phyloP scores from a whole-genome alignment of 2,888 invertebrate species.

The Sepioteuthis lessoniana region DNA sequence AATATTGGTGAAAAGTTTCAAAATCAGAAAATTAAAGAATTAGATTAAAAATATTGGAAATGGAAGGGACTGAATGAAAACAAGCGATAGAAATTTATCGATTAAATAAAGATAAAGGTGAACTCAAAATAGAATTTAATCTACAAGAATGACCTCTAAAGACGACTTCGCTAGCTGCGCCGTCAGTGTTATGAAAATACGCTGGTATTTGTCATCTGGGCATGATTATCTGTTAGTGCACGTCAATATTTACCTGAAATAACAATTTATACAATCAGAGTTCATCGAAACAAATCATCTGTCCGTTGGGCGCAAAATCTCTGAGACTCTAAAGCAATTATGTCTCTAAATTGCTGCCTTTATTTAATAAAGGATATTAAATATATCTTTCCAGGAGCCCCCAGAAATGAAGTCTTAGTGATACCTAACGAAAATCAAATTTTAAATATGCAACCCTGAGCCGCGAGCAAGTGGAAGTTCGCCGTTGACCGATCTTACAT shows the following conservation, averaged over 20 bases:
- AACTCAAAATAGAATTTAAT: too few relatives aligned
- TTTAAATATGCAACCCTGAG: not conserved
- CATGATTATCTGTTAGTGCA: not conserved
- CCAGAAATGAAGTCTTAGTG: not conserved
- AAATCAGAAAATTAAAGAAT: too few relatives aligned
- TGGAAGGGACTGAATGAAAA: too few relatives aligned
- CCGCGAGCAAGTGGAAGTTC: not conserved
- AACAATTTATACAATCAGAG: not conserved
- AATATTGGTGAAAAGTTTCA: too few relatives aligned
- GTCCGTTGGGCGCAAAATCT: not conserved
- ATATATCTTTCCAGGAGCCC: not conserved
- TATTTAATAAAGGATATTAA: not conserved
- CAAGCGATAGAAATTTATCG: too few relatives aligned
- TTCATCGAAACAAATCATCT: not conserved
- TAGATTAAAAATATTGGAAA: too few relatives aligned
- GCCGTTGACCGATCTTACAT: not conserved
- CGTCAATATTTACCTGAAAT: not conserved
- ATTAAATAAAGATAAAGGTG: too few relatives aligned
- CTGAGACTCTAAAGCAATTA: not conserved
- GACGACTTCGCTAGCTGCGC: not conserved
- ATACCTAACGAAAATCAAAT: slow-evolving; percentile 21
- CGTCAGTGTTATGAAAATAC: not conserved
- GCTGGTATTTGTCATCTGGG: not conserved
- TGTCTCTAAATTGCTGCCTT: not conserved
- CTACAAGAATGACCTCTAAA: not conserved